Evolutionary conservation across 2,113 vertebrate species (phyloP).

Genomic region (Hippoglossus stenolepis): DNA sequence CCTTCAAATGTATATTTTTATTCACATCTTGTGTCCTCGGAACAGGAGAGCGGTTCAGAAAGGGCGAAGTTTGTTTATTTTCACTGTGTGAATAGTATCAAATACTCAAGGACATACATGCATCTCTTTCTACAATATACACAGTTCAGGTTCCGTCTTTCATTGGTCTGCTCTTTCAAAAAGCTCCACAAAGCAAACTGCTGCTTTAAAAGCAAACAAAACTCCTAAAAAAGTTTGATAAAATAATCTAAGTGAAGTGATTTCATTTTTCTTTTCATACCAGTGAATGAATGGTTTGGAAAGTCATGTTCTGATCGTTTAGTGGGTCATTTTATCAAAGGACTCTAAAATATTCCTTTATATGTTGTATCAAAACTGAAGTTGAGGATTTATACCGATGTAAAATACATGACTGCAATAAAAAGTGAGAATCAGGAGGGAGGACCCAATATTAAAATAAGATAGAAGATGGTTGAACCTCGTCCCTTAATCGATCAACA

Average conservation of each 20-base stretch:
- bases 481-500: not conserved
- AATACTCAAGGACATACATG: constrained; percentile 70
- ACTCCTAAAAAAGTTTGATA: not conserved
- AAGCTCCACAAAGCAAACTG: constrained; percentile 25
- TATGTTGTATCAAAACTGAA: too few relatives aligned
- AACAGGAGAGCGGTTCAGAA: constrained; percentile 39
- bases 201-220: constrained; percentile 34
- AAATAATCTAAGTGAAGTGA: not conserved
- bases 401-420: not conserved
- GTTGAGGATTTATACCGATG: not conserved
- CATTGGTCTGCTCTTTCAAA: constrained; percentile 26
- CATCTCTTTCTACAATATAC: constrained; percentile 74
- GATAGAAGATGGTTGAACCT: too few relatives aligned
- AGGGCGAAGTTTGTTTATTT: constrained; percentile 26
- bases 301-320: not conserved
- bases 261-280: not conserved
- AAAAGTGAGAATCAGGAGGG: not conserved
- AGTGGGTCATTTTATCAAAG: not conserved
- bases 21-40: constrained; percentile 47
- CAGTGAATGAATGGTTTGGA: not conserved
- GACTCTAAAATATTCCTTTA: not conserved
- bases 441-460: not conserved
- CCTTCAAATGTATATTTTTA: constrained; percentile 22
- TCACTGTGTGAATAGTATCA: constrained; percentile 51
- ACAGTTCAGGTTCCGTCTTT: constrained; percentile 53